Evolutionary conservation across 1,140 invertebrate species (phyloP).

Genomic region (Agraylea sexmaculata): DNA sequence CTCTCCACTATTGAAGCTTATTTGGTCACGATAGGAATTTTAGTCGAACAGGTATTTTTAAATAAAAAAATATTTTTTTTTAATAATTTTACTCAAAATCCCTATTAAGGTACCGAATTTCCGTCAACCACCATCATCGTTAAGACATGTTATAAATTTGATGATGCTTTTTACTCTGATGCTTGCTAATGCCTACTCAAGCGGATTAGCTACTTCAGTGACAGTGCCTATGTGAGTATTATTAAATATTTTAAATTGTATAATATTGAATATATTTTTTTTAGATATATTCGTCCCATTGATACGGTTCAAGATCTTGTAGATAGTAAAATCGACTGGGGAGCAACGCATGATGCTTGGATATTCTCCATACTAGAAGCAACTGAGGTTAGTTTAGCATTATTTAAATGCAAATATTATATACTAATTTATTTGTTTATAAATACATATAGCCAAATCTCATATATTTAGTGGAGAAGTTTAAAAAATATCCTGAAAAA

Average conservation of each 20-base stretch:
- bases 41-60: constrained; percentile 31
- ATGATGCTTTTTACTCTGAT: constrained; percentile 36
- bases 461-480: constrained; percentile 32
- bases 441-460: constrained; percentile 28
- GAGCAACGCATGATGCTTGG: constrained; percentile 45
- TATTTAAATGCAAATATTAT: neutral
- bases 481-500: constrained; percentile 31
- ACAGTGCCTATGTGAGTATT: constrained; percentile 39
- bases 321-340: constrained; percentile 39
- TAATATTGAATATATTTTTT: constrained; percentile 6
- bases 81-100: constrained; percentile 2
- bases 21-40: constrained; percentile 32
- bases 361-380: constrained; percentile 39
- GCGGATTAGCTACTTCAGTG: constrained; percentile 41
- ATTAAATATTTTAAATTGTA: constrained; percentile 4
- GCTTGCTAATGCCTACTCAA: constrained; percentile 40
- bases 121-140: constrained; percentile 21
- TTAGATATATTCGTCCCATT: constrained; percentile 33
- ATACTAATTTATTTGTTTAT: constrained; percentile 7
- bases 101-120: constrained; percentile 14
- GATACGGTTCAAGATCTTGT: constrained; percentile 40
- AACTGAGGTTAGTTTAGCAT: constrained; percentile 27
- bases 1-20: constrained; percentile 27
- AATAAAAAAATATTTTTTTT: neutral
- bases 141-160: constrained; percentile 29